A percentile compares a stretch with the other conserved stretches of the same genome.
phyloP scores from a whole-genome alignment of 2,888 invertebrate species.

The Parasteatoda lunata region DNA sequence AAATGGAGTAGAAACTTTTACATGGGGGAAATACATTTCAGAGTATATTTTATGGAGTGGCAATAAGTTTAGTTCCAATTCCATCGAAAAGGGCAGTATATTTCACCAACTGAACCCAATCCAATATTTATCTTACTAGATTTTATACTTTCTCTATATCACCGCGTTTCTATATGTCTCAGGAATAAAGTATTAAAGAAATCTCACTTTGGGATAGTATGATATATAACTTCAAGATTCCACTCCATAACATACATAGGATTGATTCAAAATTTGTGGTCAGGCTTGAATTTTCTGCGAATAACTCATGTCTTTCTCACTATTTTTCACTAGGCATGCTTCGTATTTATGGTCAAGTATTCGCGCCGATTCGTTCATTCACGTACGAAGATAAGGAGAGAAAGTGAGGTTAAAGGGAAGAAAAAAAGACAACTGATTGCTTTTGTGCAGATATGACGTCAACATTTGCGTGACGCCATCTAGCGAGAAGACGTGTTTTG shows the following conservation, averaged over 20 bases:
- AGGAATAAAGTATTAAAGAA: slow-evolving; percentile 10
- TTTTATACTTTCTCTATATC: background rate
- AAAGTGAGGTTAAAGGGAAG: background rate
- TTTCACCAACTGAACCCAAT: background rate
- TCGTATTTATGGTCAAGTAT: background rate
- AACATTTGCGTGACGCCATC: slow-evolving; percentile 16
- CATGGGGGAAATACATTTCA: too few relatives aligned
- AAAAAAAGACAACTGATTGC: background rate
- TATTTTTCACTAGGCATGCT: background rate
- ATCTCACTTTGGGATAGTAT: background rate
- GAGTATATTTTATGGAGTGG: background rate
- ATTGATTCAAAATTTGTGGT: slow-evolving; percentile 38
- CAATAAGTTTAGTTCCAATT: background rate
- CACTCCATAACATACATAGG: slow-evolving; percentile 27
- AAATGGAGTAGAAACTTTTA: too few relatives aligned
- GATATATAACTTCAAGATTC: slow-evolving; percentile 25
- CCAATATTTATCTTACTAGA: background rate
- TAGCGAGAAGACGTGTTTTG: background rate
- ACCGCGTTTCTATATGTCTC: slow-evolving; percentile 15
- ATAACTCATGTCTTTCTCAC: slow-evolving; percentile 25
- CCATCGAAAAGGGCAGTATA: background rate
- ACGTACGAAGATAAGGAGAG: background rate
- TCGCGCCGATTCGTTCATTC: background rate
- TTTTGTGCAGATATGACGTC: slow-evolving; percentile 34
- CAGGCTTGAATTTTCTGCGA: slow-evolving; percentile 6